phyloP scores from a whole-genome alignment of 2,797 vertebrate genomes.

The Pangasius mekongensis region DNA sequence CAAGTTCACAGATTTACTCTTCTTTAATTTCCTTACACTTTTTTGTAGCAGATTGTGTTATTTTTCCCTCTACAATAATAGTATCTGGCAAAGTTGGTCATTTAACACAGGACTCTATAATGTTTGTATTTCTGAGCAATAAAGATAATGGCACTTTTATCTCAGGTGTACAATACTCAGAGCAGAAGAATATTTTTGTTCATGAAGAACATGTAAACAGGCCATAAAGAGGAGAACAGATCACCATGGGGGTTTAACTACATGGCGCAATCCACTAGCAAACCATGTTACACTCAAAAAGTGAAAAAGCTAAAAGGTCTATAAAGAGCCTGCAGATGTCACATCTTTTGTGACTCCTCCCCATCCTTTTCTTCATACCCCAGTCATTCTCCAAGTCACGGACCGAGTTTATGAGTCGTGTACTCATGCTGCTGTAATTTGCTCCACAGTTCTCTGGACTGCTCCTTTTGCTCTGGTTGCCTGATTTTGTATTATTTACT shows the following conservation, averaged over 20 bases:
- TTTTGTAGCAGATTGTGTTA: not conserved
- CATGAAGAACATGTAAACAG: not conserved
- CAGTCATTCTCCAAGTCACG: not conserved
- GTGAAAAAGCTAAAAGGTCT: not conserved
- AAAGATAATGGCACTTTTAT: not conserved
- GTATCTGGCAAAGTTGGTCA: not conserved
- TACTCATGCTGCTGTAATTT: not conserved
- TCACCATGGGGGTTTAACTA: not conserved
- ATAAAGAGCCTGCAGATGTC: not conserved
- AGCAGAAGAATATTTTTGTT: not conserved
- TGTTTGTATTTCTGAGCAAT: not conserved
- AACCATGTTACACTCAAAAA: not conserved
- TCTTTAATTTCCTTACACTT: not conserved
- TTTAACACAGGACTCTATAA: not conserved
- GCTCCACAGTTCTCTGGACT: not conserved
- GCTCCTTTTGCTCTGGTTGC: not conserved
- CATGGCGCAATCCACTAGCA: not conserved
- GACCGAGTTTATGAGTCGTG: not conserved
- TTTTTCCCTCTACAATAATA: not conserved
- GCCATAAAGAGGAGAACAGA: not conserved
- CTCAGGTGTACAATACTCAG: not conserved
- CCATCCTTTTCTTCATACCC: not conserved
- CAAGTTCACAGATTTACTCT: not conserved
- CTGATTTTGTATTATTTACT: not conserved
- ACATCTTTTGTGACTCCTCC: not conserved